Conservation (phyloP, 2,888 invertebrate genomes). For the Bellardia pandia region DNA sequence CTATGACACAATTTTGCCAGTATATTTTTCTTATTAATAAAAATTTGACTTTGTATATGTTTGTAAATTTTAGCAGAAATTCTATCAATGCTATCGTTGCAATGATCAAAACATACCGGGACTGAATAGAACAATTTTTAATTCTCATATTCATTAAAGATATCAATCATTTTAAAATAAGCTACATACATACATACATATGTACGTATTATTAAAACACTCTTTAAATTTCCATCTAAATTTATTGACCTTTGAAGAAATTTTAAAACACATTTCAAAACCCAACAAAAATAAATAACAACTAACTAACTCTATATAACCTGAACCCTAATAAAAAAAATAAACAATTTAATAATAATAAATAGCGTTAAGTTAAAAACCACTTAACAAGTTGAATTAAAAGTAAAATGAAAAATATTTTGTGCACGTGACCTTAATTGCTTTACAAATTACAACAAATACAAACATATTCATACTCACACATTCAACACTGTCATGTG, state of each 20-base stretch:
- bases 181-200: too few species aligned
- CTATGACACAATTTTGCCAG: neutral
- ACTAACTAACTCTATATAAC: neutral
- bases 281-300: neutral
- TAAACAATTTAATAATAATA: constrained; percentile 26
- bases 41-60: too few species aligned
- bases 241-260: neutral
- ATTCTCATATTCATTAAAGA: too few species aligned
- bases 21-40: neutral
- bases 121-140: too few species aligned
- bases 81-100: too few species aligned
- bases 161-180: too few species aligned
- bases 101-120: too few species aligned
- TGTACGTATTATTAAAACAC: too few species aligned
- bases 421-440: constrained; percentile 65
- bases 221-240: neutral
- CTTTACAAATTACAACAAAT: constrained; percentile 26
- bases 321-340: constrained; percentile 51
- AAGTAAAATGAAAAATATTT: constrained; percentile 51
- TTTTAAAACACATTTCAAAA: neutral
- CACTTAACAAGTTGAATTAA: constrained; percentile 50
- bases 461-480: constrained; percentile 7
- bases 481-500: neutral
- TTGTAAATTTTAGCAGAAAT: too few species aligned
- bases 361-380: constrained; percentile 43